Evolutionary conservation across 2,797 vertebrate species (phyloP), one percentile per base, ranked within the genome.

Genomic region (Onychomys leucogaster): DNA sequence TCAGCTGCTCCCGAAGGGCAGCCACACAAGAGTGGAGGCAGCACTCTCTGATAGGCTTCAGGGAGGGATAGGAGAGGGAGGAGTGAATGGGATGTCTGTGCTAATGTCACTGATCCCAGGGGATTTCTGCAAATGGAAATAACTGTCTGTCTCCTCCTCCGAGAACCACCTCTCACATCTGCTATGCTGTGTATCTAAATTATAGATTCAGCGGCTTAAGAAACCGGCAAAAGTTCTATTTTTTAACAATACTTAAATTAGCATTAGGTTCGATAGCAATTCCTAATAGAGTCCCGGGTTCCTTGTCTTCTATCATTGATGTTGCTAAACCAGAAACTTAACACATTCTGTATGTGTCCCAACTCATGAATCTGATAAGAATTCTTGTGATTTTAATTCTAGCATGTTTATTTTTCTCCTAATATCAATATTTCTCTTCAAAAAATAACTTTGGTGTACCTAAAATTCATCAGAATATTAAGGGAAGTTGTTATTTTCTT

Each of bases 1-100:
- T 90, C 81, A 85, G 37, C 49, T 71, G 94, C 57, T 97, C 97
- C 97, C 96, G 37, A 57, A 89, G 77, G 94, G 93, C 91, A 93
- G n/a, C 17, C 34, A 37, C 25, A 71, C 16, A 34, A 13, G 73
- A 87, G 80, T 1, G 80, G 71, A 95, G 71, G 52, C 34, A 59
- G 43, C 34, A 78, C 37, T 88, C 90, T 87, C 89, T 63, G 25
- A 10, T 29, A 83, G 34, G 75, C 32, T 82, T 77, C 3, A 12
- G 43, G 67, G 21, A 63, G 14, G 19, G 13, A 12, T 32, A 10
- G 9, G 37, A 71, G 37, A 6, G 71, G 29, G 29, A 29, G 57
- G 57, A 7, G 67, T n/a, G 46, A 85, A 65, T 82, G 49, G 71
- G 61, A 90, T 78, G 67, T 65, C 80, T 82, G 34, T 27, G 37